Evolutionary conservation across 2,797 vertebrate species (phyloP).

Genomic region (Neosilurus mollespiculum): DNA sequence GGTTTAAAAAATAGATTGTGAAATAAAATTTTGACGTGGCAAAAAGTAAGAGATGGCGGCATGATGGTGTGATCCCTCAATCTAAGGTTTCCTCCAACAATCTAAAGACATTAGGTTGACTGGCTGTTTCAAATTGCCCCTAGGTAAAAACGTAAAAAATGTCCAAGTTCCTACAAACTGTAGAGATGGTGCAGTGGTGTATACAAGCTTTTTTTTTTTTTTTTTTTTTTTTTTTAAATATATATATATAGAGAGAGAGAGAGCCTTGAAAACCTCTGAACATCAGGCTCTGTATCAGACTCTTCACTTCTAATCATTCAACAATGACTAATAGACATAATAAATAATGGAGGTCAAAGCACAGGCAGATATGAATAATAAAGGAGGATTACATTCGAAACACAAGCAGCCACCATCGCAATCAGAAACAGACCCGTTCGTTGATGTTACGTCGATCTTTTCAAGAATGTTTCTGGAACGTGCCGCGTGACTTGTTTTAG

Average conservation of each 20-base stretch:
- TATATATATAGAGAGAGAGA: too few relatives aligned
- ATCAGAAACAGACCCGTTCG: neutral
- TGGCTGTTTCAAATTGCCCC: too few relatives aligned
- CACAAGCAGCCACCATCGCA: neutral
- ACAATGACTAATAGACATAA: neutral
- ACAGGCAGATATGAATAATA: neutral
- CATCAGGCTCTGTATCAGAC: neutral
- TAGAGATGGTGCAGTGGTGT: too few relatives aligned
- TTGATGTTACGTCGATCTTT: neutral
- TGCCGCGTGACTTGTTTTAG: neutral
- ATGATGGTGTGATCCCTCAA: too few relatives aligned
- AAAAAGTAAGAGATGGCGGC: neutral
- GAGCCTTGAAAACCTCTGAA: neutral
- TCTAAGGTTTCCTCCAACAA: too few relatives aligned
- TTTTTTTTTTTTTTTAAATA: too few relatives aligned
- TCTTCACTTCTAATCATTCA: neutral
- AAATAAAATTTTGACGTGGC: neutral
- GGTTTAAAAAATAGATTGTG: neutral
- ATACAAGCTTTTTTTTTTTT: too few relatives aligned
- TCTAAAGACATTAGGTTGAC: too few relatives aligned
- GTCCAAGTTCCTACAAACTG: too few relatives aligned
- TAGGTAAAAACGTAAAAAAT: too few relatives aligned
- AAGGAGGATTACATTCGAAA: neutral
- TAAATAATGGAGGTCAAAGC: neutral
- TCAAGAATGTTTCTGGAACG: neutral